These are phyloP conservation scores for Andrena praecox DNA, from an alignment of 2,888 invertebrate species.

Conservation along the genomic window DNA sequence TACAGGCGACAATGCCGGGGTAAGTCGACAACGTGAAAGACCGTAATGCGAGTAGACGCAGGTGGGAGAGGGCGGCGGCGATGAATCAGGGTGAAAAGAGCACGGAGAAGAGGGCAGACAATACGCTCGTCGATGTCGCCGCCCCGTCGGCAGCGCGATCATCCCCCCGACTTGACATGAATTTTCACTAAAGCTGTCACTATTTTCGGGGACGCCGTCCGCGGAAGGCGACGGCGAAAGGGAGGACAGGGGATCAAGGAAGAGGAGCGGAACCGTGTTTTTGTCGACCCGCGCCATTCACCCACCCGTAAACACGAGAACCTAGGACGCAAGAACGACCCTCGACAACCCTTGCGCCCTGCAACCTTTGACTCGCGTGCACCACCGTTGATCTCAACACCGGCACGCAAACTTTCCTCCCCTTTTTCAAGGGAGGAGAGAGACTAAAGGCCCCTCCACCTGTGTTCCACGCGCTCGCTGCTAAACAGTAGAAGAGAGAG, in stretches of 20 bases:
- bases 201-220: background rate
- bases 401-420: too few relatives aligned
- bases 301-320: slow-evolving; percentile 34
- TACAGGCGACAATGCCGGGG: slow-evolving; percentile 6
- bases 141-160: slow-evolving; percentile 61
- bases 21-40: background rate
- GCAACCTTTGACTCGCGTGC: too few relatives aligned
- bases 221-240: slow-evolving; percentile 31
- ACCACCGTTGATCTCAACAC: too few relatives aligned
- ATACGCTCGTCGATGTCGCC: slow-evolving; percentile 74
- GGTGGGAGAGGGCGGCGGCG: background rate
- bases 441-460: too few relatives aligned
- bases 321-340: slow-evolving; percentile 1
- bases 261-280: slow-evolving; percentile 17
- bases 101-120: slow-evolving; percentile 69
- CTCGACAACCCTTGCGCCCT: background rate
- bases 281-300: slow-evolving; percentile 6
- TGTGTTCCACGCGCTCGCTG: too few relatives aligned
- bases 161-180: slow-evolving; percentile 78
- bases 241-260: background rate
- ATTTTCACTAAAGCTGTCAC: slow-evolving; percentile 76
- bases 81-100: slow-evolving; percentile 37
- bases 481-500: too few relatives aligned
- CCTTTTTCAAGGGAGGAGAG: too few relatives aligned
- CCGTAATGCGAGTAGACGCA: slow-evolving; percentile 9